Percentiles rank a stretch among this genome's conserved stretches.
phyloP scores from a whole-genome alignment of 2,797 vertebrate species.

The Austrolebias charrua region DNA sequence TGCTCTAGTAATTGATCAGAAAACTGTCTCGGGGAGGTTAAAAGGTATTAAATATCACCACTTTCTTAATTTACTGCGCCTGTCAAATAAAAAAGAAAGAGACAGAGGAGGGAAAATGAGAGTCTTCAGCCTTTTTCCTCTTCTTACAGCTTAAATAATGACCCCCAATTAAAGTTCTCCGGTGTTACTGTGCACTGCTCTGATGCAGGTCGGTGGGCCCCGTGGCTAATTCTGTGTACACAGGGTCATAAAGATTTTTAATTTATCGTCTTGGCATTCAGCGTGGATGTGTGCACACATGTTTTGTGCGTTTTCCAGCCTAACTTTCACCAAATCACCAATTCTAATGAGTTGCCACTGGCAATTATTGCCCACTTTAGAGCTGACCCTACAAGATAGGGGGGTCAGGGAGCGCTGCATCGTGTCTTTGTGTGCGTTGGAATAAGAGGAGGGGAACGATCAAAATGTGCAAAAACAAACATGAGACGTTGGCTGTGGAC shows the following conservation, averaged over 20 bases:
- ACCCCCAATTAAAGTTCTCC: constrained; percentile 78
- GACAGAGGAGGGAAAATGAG: constrained; percentile 74
- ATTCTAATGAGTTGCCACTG: constrained; percentile 80
- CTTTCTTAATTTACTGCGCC: constrained; percentile 81
- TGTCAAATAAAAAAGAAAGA: constrained; percentile 77
- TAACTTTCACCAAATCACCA: constrained; percentile 76
- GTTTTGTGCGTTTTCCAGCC: constrained; percentile 62
- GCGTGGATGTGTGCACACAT: constrained; percentile 15
- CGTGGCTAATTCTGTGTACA: constrained; percentile 79
- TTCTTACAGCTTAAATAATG: constrained; percentile 77
- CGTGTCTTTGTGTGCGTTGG: constrained; percentile 67
- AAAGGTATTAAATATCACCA: constrained; percentile 84
- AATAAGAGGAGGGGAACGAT: constrained; percentile 58
- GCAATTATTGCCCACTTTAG: constrained; percentile 81
- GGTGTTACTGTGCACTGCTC: constrained; percentile 72
- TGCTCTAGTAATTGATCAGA: constrained; percentile 82
- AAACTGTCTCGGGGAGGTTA: constrained; percentile 80
- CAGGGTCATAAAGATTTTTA: constrained; percentile 76
- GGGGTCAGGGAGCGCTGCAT: constrained; percentile 68
- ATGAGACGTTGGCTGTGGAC: constrained; percentile 64
- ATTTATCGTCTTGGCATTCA: constrained; percentile 62
- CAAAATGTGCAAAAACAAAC: constrained; percentile 70
- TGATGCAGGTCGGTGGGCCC: constrained; percentile 74
- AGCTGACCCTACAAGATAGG: constrained; percentile 73
- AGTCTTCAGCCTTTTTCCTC: constrained; percentile 70